These are phyloP conservation scores for Rhyacichthys aspro DNA, from an alignment of 2,797 vertebrate species.

Conservation along the genomic window DNA sequence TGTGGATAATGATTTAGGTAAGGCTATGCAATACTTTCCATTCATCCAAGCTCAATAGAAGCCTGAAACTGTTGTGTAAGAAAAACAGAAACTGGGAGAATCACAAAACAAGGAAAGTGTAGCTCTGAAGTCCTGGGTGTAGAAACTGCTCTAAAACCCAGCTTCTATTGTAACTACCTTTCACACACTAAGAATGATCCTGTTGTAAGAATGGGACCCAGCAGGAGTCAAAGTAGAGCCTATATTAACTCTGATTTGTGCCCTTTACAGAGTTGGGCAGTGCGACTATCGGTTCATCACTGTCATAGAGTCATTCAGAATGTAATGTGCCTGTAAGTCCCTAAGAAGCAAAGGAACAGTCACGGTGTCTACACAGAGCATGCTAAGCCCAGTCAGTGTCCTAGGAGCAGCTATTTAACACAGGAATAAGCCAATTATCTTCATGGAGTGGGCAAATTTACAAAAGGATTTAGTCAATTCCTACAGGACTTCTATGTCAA, in stretches of 20 bases:
- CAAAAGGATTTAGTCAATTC: constrained; percentile 76
- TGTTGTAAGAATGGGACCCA: constrained; percentile 5
- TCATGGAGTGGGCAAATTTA: constrained; percentile 73
- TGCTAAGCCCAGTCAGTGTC: constrained; percentile 69
- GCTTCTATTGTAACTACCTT: constrained; percentile 23
- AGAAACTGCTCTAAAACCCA: constrained; percentile 34
- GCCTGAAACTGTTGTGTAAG: constrained; percentile 40
- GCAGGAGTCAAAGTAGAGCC: constrained; percentile 37
- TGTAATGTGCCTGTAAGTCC: constrained; percentile 76
- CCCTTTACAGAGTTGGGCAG: constrained; percentile 32
- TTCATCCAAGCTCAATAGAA: constrained; percentile 39
- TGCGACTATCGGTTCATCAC: constrained; percentile 74
- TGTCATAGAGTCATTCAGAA: constrained; percentile 76
- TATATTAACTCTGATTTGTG: constrained; percentile 22
- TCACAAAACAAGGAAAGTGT: constrained; percentile 27
- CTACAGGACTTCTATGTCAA: constrained; percentile 67
- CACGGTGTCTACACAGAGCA: constrained; percentile 64
- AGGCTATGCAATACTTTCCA: constrained; percentile 59
- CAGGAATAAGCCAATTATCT: constrained; percentile 83
- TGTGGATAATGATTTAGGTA: constrained; percentile 78
- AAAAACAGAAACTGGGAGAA: constrained; percentile 43
- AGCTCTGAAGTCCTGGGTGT: constrained; percentile 35
- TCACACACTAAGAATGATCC: constrained; percentile 26
- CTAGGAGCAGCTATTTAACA: constrained; percentile 77
- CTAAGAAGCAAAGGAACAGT: constrained; percentile 65